phyloP scores from a whole-genome alignment of 2,797 vertebrate species.

The Selene dorsalis region DNA sequence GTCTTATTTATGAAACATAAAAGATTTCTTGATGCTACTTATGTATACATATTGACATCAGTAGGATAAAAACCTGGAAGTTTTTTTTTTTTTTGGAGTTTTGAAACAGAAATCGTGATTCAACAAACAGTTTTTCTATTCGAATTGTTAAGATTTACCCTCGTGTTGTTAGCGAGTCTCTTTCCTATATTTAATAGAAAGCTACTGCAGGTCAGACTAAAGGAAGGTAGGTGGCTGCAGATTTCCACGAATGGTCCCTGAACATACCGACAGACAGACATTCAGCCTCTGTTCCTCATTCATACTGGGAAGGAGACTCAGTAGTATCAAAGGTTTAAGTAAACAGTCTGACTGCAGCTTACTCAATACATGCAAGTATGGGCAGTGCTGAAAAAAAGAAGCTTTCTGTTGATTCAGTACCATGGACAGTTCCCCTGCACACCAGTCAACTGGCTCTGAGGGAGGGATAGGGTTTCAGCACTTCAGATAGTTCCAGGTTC shows the following conservation, averaged over 20 bases:
- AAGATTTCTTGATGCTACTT: background rate
- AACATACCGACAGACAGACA: background rate
- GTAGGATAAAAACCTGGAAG: rapidly evolving
- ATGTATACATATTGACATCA: background rate
- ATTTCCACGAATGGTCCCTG: background rate
- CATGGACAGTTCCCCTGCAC: conserved; percentile 52
- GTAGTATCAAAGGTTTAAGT: conserved; percentile 16
- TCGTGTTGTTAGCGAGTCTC: background rate
- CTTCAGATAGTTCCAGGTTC: conserved; percentile 59
- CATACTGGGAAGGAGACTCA: background rate
- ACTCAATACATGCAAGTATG: conserved; percentile 10
- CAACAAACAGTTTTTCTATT: background rate
- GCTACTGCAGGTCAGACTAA: background rate
- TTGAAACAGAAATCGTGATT: background rate
- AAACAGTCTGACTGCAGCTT: conserved; percentile 30
- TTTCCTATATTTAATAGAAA: background rate
- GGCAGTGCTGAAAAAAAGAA: conserved; percentile 37
- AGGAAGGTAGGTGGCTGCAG: background rate
- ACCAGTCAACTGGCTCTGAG: conserved; percentile 34
- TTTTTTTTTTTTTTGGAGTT: background rate
- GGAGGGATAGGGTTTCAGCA: conserved; percentile 53
- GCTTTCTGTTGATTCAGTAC: conserved; percentile 41
- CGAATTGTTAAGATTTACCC: background rate
- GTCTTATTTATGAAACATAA: background rate
- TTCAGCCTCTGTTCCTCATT: conserved; percentile 3